Evolutionary conservation across 2,797 vertebrate species (phyloP).

Genomic region (Pelochelys cantorii): DNA sequence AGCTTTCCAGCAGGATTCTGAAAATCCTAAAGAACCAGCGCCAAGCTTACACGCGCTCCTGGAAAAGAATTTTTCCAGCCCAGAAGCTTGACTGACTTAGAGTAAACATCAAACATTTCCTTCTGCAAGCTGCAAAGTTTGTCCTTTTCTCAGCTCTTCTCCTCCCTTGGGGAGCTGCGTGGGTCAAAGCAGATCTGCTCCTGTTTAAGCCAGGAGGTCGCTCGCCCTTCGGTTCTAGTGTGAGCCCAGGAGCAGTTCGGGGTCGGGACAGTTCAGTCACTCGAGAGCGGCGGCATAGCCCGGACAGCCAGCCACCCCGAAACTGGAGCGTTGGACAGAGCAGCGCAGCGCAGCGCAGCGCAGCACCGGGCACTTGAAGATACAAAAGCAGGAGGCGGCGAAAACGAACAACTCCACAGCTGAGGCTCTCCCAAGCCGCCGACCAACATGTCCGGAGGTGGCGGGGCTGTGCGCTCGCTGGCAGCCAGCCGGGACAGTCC

Average conservation of each 20-base stretch:
- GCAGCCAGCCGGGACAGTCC: background rate
- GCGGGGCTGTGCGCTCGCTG: background rate
- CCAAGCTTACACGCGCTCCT: background rate
- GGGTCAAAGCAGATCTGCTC: background rate
- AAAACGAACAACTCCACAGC: background rate
- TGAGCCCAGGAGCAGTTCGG: background rate
- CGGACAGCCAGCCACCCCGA: background rate
- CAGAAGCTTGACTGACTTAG: background rate
- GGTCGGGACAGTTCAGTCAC: background rate
- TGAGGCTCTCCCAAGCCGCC: background rate
- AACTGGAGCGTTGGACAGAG: background rate
- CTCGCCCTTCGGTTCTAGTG: background rate
- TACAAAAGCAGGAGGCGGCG: background rate
- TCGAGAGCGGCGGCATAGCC: background rate
- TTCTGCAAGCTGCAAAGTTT: background rate
- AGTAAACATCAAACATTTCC: background rate
- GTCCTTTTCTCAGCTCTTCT: background rate
- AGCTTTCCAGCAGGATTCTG: background rate
- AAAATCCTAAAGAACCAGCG: background rate
- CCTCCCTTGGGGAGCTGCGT: background rate
- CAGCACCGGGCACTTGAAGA: too few species aligned
- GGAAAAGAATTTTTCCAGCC: background rate
- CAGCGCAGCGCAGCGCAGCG: too few species aligned
- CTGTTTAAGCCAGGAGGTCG: background rate
- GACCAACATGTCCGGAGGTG: background rate